These are phyloP conservation scores for Centropus unirufus DNA, from an alignment of 2,113 vertebrate species.

Conservation along the genomic window DNA sequence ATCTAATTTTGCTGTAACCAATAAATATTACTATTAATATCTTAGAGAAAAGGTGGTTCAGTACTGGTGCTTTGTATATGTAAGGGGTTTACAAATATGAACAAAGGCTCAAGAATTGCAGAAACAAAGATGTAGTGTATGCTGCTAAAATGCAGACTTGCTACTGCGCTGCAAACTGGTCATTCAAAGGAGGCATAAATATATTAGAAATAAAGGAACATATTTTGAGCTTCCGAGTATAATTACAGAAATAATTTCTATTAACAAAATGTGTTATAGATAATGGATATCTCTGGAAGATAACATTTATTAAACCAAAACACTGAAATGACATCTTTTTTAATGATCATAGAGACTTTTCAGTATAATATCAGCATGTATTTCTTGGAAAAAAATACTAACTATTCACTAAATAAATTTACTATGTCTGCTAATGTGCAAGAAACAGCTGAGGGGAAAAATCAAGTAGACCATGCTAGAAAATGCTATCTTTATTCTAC, in stretches of 20 bases:
- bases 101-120: not conserved
- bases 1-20: not conserved
- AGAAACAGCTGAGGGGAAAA: not conserved
- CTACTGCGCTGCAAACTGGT: not conserved
- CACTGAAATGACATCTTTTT: not conserved
- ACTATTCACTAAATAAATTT: not conserved
- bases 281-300: not conserved
- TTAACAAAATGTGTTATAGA: not conserved
- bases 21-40: not conserved
- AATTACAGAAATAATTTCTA: not conserved
- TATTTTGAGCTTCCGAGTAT: not conserved
- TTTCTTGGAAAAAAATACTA: not conserved
- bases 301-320: not conserved
- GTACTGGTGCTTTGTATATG: rapidly evolving
- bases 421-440: not conserved
- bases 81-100: not conserved
- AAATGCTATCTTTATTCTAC: not conserved
- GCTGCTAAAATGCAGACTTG: not conserved
- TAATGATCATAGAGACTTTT: not conserved
- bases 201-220: not conserved
- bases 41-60: not conserved
- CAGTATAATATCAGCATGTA: not conserved
- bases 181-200: not conserved
- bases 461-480: not conserved
- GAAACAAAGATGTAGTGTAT: not conserved